Conservation (phyloP, 92 coral and sea anemone genomes). For the Palythoa grandiflora region DNA sequence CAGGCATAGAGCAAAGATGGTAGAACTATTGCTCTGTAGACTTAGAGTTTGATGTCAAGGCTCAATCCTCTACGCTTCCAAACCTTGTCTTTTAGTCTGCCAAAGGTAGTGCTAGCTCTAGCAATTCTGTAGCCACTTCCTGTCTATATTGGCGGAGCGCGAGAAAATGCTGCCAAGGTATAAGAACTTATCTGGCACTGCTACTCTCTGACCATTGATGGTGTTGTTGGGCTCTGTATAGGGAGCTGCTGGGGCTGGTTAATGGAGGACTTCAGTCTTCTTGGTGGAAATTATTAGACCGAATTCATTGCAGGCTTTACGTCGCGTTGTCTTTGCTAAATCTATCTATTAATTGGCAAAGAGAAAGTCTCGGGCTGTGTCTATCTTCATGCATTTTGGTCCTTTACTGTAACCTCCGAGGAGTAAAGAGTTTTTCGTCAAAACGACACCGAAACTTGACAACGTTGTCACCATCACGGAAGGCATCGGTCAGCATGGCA, state of each 20-base stretch:
- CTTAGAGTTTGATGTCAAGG: too few relatives aligned
- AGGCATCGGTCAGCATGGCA: not conserved
- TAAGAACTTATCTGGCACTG: constrained; percentile 11
- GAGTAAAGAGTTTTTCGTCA: not conserved
- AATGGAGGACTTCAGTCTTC: constrained; percentile 53
- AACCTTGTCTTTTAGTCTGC: too few relatives aligned
- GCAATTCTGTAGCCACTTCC: not conserved
- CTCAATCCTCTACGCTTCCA: too few relatives aligned
- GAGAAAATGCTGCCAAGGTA: constrained; percentile 51
- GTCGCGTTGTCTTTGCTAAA: too few relatives aligned
- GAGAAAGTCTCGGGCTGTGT: too few relatives aligned
- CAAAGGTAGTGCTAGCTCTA: too few relatives aligned
- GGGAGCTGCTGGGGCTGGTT: constrained; percentile 38
- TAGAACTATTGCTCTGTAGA: too few relatives aligned
- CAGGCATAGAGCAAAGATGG: too few relatives aligned
- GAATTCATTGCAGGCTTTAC: not conserved
- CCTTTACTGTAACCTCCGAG: too few relatives aligned
- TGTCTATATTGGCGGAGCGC: constrained; percentile 27
- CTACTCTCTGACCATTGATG: constrained; percentile 26
- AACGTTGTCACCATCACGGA: constrained; percentile 10
- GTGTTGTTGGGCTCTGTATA: constrained; percentile 42
- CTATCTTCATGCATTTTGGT: too few relatives aligned
- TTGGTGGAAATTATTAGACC: constrained; percentile 26
- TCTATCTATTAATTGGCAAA: too few relatives aligned
- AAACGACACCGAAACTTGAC: not conserved